phyloP scores from a whole-genome alignment of 2,888 invertebrate species.

The Tridacna gigas region DNA sequence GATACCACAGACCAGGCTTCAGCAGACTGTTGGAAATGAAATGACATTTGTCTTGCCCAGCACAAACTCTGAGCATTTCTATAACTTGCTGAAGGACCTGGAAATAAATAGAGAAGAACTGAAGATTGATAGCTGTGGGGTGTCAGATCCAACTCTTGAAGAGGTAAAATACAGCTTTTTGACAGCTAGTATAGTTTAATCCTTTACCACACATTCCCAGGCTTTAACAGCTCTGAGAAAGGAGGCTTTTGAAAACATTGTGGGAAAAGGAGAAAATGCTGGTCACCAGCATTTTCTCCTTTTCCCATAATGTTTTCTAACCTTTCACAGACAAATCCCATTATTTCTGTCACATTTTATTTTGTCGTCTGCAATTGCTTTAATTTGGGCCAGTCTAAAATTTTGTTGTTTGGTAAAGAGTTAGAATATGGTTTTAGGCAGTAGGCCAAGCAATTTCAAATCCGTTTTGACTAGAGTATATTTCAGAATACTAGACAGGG shows the following conservation, averaged over 20 bases:
- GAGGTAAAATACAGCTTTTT: slow-evolving; percentile 84
- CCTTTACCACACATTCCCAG: background rate
- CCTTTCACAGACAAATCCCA: too few relatives aligned
- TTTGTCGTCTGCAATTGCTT: too few relatives aligned
- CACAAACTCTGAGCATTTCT: slow-evolving; percentile 41
- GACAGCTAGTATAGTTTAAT: too few relatives aligned
- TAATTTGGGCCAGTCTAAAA: too few relatives aligned
- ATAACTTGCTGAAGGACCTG: slow-evolving; percentile 79
- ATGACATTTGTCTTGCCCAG: slow-evolving; percentile 84
- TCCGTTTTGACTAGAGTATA: too few relatives aligned
- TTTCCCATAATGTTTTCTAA: too few relatives aligned
- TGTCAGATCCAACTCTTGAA: slow-evolving; percentile 87
- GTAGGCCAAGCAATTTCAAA: too few relatives aligned
- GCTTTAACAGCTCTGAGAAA: background rate
- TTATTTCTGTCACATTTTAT: too few relatives aligned
- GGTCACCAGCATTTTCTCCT: too few relatives aligned
- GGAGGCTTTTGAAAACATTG: background rate
- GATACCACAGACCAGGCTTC: slow-evolving; percentile 84
- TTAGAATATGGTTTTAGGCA: too few relatives aligned
- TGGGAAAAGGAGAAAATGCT: background rate
- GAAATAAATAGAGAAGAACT: slow-evolving; percentile 83
- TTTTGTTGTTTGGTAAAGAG: too few relatives aligned
- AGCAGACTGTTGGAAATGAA: slow-evolving; percentile 86
- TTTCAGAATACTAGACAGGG: too few relatives aligned
- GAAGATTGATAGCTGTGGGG: slow-evolving; percentile 86